A percentile compares a stretch with the other conserved stretches of the same genome.
These are phyloP conservation scores for Adelges cooleyi DNA, from an alignment of 1,140 invertebrate genomes.

Conservation along the genomic window DNA sequence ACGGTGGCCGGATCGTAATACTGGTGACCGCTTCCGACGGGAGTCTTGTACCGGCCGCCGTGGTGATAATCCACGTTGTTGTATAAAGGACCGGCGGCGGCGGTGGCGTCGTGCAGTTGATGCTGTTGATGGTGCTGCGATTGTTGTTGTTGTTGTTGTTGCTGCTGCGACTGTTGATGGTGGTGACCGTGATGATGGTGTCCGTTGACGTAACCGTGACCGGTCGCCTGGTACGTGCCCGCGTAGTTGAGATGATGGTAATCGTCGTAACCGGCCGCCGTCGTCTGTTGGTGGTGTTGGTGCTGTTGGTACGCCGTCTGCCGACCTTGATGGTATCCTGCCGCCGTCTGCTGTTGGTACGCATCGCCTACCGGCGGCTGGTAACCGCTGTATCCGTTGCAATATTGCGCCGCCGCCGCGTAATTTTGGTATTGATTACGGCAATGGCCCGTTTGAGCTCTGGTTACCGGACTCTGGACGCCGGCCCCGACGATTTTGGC, in stretches of 20 bases:
- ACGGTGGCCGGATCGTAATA: conserved; percentile 23
- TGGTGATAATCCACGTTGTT: conserved; percentile 32
- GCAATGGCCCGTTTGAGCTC: conserved; percentile 30
- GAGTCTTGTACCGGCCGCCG: conserved; percentile 15
- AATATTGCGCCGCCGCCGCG: conserved; percentile 21
- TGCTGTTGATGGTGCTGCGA: conserved; percentile 18
- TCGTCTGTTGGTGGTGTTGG: conserved; percentile 14
- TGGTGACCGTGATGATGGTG: conserved; percentile 36
- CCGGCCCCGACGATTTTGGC: conserved; percentile 30
- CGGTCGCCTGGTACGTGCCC: conserved; percentile 3
- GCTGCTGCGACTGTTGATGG: conserved; percentile 33
- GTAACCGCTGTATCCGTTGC: conserved; percentile 24
- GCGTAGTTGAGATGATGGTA: conserved; percentile 34
- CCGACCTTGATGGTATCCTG: conserved; percentile 15
- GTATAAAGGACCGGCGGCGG: conserved; percentile 35
- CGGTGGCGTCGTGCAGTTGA: conserved; percentile 23
- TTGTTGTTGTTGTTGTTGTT: conserved; percentile 36
- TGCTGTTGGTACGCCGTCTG: too few relatives aligned
- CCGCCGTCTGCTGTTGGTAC: not conserved
- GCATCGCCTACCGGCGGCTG: not conserved
- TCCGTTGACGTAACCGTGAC: conserved; percentile 38
- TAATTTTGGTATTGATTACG: conserved; percentile 34
- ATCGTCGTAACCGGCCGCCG: conserved; percentile 31
- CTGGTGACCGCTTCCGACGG: conserved; percentile 34
- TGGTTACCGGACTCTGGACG: conserved; percentile 35